These are phyloP conservation scores for Callyntrura guangdongensis DNA, from an alignment of 2,888 invertebrate genomes.

Conservation along the genomic window DNA sequence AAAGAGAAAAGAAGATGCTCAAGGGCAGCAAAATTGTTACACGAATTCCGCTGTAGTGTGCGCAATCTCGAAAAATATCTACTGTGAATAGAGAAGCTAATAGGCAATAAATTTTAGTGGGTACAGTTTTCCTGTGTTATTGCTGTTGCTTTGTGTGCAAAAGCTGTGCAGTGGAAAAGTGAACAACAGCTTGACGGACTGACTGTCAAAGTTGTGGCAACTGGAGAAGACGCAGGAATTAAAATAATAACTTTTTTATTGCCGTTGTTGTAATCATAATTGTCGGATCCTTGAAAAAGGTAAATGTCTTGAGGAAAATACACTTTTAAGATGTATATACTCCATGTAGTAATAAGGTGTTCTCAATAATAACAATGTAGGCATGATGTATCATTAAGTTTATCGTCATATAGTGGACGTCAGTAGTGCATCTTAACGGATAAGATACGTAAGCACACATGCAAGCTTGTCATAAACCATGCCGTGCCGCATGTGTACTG, in stretches of 20 bases:
- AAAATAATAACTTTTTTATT: slow-evolving; percentile 42
- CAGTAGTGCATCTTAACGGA: too few relatives aligned
- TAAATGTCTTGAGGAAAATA: slow-evolving; percentile 59
- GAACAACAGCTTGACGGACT: slow-evolving; percentile 4
- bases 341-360: slow-evolving; percentile 11
- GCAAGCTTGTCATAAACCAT: neutral
- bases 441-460: neutral
- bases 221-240: slow-evolving; percentile 62
- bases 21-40: slow-evolving; percentile 66
- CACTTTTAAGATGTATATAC: neutral
- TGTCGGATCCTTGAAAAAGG: slow-evolving; percentile 72
- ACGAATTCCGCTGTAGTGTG: slow-evolving; percentile 27
- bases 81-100: neutral
- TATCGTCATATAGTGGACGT: neutral
- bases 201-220: slow-evolving; percentile 26
- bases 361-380: neutral
- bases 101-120: neutral
- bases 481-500: neutral
- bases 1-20: slow-evolving; percentile 57
- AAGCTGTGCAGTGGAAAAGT: slow-evolving; percentile 5
- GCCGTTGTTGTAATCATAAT: slow-evolving; percentile 60
- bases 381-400: neutral
- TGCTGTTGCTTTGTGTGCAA: slow-evolving; percentile 3
- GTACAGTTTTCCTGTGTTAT: neutral
- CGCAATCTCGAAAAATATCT: slow-evolving; percentile 25